Evolutionary conservation across 2,888 invertebrate species (phyloP).

Genomic region (Caenorhabditis wallacei): DNA sequence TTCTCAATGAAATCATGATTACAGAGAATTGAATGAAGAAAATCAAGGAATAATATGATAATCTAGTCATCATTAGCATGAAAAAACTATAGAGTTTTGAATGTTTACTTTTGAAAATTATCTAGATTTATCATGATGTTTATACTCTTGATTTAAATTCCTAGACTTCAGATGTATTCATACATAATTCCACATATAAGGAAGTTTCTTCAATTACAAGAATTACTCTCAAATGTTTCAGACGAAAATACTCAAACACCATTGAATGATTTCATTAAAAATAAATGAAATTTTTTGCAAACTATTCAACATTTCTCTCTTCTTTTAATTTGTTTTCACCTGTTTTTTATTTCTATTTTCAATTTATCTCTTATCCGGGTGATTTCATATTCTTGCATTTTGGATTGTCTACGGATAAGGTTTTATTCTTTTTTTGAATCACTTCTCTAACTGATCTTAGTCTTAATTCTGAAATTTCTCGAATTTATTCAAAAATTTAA

Average conservation of each 20-base stretch:
- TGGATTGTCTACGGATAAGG: neutral
- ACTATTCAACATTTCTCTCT: neutral
- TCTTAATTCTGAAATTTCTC: neutral
- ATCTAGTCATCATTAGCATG: neutral
- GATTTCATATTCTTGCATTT: conserved; percentile 9
- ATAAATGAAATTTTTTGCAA: conserved; percentile 1
- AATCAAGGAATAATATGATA: conserved; percentile 1
- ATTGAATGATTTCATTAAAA: neutral
- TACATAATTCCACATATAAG: no score
- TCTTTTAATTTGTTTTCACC: neutral
- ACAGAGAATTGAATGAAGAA: neutral
- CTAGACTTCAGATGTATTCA: no score
- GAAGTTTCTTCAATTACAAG: no score
- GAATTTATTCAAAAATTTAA: no score
- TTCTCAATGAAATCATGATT: neutral
- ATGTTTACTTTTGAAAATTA: neutral
- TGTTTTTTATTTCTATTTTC: conserved; percentile 1
- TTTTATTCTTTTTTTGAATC: neutral
- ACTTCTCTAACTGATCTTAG: neutral
- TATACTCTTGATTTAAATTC: no score
- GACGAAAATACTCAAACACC: neutral
- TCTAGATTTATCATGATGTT: no score
- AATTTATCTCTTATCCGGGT: neutral
- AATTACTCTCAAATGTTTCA: neutral
- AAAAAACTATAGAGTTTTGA: neutral